These are phyloP conservation scores for Acanthosepion pharaonis DNA, from an alignment of 2,888 invertebrate species.

Conservation along the genomic window DNA sequence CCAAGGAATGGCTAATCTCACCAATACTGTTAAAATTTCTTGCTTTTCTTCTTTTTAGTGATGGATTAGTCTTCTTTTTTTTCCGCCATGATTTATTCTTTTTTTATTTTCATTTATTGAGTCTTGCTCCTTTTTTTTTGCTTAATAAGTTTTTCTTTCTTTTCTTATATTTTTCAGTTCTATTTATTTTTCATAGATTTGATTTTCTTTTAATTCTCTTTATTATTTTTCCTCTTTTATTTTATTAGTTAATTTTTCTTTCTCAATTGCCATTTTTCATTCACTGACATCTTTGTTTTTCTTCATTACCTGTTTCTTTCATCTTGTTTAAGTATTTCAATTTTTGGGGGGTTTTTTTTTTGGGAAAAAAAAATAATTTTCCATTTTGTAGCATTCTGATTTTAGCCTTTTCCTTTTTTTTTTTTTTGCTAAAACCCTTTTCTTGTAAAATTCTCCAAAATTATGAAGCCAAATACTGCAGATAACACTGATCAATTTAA, in stretches of 20 bases:
- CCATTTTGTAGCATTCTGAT: background rate
- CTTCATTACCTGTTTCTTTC: background rate
- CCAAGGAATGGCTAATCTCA: background rate
- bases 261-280: background rate
- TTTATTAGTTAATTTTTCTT: background rate
- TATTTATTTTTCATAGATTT: background rate
- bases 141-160: background rate
- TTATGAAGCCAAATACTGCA: background rate
- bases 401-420: background rate
- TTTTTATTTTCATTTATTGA: background rate
- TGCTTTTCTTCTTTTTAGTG: background rate
- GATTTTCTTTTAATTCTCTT: background rate
- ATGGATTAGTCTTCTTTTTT: background rate
- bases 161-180: background rate
- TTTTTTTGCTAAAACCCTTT: background rate
- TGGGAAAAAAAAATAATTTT: background rate
- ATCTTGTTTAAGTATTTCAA: background rate
- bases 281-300: background rate
- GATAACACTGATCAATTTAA: background rate
- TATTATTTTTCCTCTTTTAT: background rate
- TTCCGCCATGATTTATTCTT: background rate
- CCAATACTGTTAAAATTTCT: no score
- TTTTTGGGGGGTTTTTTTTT: background rate
- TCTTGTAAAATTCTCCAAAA: background rate
- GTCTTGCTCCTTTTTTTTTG: background rate